These are phyloP conservation scores for Propithecus deckenii DNA, from an alignment of 2,797 vertebrate genomes.

Conservation along the genomic window DNA sequence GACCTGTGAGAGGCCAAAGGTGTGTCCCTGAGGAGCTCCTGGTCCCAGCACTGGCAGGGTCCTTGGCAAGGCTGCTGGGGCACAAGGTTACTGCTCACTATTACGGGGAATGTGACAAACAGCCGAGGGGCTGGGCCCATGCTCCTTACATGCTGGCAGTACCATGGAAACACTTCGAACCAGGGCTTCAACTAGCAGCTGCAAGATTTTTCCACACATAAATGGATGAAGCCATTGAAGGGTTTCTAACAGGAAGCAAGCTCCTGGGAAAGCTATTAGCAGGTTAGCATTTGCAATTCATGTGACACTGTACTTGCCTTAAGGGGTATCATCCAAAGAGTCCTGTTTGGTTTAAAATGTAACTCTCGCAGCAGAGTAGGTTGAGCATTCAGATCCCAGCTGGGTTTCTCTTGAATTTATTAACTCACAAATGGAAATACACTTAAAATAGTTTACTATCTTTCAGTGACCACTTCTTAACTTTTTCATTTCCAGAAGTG, in stretches of 20 bases:
- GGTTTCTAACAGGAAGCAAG: constrained; percentile 65
- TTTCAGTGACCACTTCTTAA: background rate
- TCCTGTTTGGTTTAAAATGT: constrained; percentile 73
- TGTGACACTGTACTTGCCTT: constrained; percentile 51
- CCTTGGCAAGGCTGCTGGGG: fast-evolving
- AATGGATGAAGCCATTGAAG: constrained; percentile 51
- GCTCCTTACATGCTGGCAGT: background rate
- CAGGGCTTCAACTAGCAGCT: background rate
- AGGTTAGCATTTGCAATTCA: constrained; percentile 74
- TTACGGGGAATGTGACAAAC: background rate
- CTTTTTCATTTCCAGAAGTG: background rate
- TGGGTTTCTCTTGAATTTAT: constrained; percentile 66
- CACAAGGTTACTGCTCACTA: background rate
- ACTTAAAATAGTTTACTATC: constrained; percentile 53
- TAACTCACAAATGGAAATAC: constrained; percentile 68
- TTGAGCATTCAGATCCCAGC: constrained; percentile 61
- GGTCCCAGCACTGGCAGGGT: fast-evolving
- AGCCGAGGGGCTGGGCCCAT: background rate
- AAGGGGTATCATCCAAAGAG: constrained; percentile 10
- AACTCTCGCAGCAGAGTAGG: constrained; percentile 29
- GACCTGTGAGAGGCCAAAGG: background rate
- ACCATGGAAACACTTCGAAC: background rate
- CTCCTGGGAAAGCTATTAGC: constrained; percentile 66
- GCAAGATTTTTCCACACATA: constrained; percentile 54
- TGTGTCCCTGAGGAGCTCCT: fast-evolving